Evolutionary conservation across 2,888 invertebrate species (phyloP), one percentile per base, ranked within the genome.

Genomic region (Chironomus riparius): DNA sequence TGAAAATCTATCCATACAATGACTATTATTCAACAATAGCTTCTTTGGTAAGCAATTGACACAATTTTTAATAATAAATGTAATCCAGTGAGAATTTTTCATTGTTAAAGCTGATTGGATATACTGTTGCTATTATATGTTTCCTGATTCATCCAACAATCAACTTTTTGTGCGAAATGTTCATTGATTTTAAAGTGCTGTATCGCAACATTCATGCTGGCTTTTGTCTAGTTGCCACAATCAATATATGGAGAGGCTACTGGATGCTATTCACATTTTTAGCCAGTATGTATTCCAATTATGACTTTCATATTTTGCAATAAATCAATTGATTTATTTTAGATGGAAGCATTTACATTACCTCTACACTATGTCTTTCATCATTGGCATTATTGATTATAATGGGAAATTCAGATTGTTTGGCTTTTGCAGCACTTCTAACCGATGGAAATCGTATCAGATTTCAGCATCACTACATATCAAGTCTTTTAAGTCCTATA

Each of bases 171-270:
- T 18, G 28, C 12, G 70, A 70, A 13, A 18, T 13, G 12, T 56
- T 28, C 21, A 56, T 28, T 15, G 50, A 47, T 12, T 24, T 21
- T 7, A 22, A 50, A 50, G 10, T 28, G n/a, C n/a, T 56, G 3
- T 47, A 50, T 56, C 56, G n/a, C 10, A 56, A 71, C 24, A 21
- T 22, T 1, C 21, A 24, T 50, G 22, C 24, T 0, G 12, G 21
- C 15, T 6, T 71, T 4, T 71, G 71, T 24, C 7, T 71, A 4
- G 1, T 71, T 2, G 71, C 71, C 10, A 56, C 71, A 50, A 15
- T 71, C 22, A 47, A 47, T 56, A 50, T 71, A 7, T 71, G 71
- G 71, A 47, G 71, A 50, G 71, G 56, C 5, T 13, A 50, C 18
- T 71, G 71, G 71, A 56, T 7, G n/a, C 12, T 71, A 2, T 22